These are phyloP conservation scores for Plemyria rubiginata DNA, from an alignment of 2,888 invertebrate genomes.

Conservation along the genomic window DNA sequence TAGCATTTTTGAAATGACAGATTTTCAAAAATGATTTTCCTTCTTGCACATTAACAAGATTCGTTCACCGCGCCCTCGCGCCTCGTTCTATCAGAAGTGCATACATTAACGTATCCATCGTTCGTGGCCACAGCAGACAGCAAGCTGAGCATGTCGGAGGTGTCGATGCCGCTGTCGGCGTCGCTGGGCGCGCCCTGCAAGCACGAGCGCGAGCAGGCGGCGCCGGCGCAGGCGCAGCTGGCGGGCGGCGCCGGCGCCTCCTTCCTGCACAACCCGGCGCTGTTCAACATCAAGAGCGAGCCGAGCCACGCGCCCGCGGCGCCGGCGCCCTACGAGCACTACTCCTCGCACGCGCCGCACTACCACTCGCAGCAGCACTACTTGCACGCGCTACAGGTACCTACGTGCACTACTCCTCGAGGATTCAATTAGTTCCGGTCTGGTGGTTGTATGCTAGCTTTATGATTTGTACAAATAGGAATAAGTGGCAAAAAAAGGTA, in stretches of 20 bases:
- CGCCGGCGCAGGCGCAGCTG: slow-evolving; percentile 56
- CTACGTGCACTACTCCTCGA: not conserved
- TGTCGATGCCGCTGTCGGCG: slow-evolving; percentile 71
- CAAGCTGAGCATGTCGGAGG: slow-evolving; percentile 76
- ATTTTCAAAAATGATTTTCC: too few relatives aligned
- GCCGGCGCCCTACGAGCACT: slow-evolving; percentile 62
- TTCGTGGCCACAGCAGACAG: slow-evolving; percentile 58
- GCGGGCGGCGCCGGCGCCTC: slow-evolving; percentile 45
- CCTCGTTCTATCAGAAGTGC: not conserved
- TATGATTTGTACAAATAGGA: too few relatives aligned
- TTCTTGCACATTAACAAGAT: too few relatives aligned
- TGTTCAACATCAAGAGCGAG: slow-evolving; percentile 81
- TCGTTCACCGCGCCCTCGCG: not conserved
- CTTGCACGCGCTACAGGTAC: slow-evolving; percentile 79
- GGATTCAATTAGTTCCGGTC: too few relatives aligned
- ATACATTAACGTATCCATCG: not conserved
- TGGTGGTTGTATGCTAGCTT: too few relatives aligned
- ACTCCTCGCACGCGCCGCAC: slow-evolving; percentile 60
- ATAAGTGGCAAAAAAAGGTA: too few relatives aligned
- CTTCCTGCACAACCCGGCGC: slow-evolving; percentile 67
- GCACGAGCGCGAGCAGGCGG: slow-evolving; percentile 46
- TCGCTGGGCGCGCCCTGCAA: slow-evolving; percentile 50
- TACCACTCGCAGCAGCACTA: slow-evolving; percentile 81
- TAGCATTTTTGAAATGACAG: too few relatives aligned
- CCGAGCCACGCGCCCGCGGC: slow-evolving; percentile 67